These are phyloP conservation scores for Atractosteus spatula DNA, from an alignment of 2,113 vertebrate genomes.

Conservation along the genomic window DNA sequence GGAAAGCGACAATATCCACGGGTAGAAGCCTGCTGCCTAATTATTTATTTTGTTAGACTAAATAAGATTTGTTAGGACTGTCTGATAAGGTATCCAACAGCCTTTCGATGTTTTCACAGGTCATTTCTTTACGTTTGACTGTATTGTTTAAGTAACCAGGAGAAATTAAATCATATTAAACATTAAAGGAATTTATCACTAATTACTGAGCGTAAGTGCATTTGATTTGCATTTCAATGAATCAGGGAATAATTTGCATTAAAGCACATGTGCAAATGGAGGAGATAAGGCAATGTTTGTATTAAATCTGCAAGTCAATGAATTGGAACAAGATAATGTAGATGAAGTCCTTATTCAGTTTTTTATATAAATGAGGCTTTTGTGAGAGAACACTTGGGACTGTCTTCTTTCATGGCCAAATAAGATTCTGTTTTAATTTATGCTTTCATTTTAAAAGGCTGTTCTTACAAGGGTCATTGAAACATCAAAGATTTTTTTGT, in stretches of 20 bases:
- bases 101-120: not conserved
- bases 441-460: conserved; percentile 65
- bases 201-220: conserved; percentile 34
- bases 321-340: conserved; percentile 35
- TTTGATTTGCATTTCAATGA: conserved; percentile 38
- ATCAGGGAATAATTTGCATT: conserved; percentile 37
- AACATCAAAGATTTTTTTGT: conserved; percentile 67
- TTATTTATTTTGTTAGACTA: too few relatives aligned
- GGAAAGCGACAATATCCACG: too few relatives aligned
- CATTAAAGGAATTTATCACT: conserved; percentile 25
- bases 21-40: too few relatives aligned
- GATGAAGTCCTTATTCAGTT: conserved; percentile 40
- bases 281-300: conserved; percentile 30
- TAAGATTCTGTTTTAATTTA: conserved; percentile 65
- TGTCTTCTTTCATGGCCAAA: conserved; percentile 51
- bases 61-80: too few relatives aligned
- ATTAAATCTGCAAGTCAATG: conserved; percentile 41
- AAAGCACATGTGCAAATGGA: conserved; percentile 41
- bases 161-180: conserved; percentile 32
- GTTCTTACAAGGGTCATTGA: conserved; percentile 61
- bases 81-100: too few relatives aligned
- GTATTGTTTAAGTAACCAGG: conserved; percentile 12
- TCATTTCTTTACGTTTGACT: conserved; percentile 16
- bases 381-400: conserved; percentile 44
- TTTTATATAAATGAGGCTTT: conserved; percentile 49